phyloP scores from a whole-genome alignment of 2,113 vertebrate species.

The Chinchilla lanigera region DNA sequence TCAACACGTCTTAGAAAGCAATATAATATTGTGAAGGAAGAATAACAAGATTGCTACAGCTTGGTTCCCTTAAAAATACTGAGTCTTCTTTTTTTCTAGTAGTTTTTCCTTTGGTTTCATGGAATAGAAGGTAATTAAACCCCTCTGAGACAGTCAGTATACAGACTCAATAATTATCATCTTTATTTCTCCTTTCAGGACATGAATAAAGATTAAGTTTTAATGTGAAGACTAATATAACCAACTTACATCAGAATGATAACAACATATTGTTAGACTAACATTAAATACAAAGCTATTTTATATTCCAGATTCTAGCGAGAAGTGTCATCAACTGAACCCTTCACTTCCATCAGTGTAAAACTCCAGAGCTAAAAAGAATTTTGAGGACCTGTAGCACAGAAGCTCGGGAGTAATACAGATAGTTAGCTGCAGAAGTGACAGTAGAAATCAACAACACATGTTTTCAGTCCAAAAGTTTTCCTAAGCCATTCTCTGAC shows the following conservation, averaged over 20 bases:
- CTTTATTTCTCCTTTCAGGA: slow-evolving; percentile 81
- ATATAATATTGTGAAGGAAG: slow-evolving; percentile 80
- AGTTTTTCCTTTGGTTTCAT: slow-evolving; percentile 82
- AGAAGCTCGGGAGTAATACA: background rate
- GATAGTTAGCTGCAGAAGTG: background rate
- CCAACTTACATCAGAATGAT: slow-evolving; percentile 76
- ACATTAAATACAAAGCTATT: slow-evolving; percentile 36
- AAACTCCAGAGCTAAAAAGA: background rate
- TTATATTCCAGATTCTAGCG: slow-evolving; percentile 5
- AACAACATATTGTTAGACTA: slow-evolving; percentile 51
- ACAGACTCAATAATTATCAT: slow-evolving; percentile 82
- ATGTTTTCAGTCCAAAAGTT: background rate
- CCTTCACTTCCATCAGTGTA: background rate
- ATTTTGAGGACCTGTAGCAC: background rate
- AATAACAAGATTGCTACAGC: slow-evolving; percentile 77
- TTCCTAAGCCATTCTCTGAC: background rate
- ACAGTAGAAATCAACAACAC: background rate
- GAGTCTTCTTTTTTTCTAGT: slow-evolving; percentile 74
- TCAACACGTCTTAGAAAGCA: slow-evolving; percentile 82
- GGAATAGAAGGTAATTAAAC: slow-evolving; percentile 82
- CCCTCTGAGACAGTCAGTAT: slow-evolving; percentile 69
- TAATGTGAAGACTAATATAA: slow-evolving; percentile 74
- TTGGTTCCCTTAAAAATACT: slow-evolving; percentile 82
- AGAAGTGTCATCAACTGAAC: background rate
- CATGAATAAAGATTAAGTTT: slow-evolving; percentile 76